phyloP scores from a whole-genome alignment of 37 sponge, comb jelly and placozoan genomes.

The Hormiphora californensis region DNA sequence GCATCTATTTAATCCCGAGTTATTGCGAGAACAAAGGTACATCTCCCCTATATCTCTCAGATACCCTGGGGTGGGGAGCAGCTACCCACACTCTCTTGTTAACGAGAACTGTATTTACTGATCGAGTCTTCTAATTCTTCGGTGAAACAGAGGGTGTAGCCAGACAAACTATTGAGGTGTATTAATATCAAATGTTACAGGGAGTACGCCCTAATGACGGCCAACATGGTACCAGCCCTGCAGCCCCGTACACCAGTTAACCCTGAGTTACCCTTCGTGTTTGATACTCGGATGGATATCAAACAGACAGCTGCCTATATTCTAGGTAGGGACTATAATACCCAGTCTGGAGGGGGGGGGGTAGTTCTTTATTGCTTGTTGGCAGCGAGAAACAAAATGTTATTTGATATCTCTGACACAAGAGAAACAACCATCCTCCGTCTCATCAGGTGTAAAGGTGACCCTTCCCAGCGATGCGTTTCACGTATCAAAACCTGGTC shows the following conservation, averaged over 20 bases:
- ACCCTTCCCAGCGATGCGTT: constrained; percentile 18
- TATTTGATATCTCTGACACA: too few species aligned
- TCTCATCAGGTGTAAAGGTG: constrained; percentile 10
- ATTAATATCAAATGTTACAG: constrained; percentile 14
- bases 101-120: too few species aligned
- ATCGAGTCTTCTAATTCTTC: too few species aligned
- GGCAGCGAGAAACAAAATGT: too few species aligned
- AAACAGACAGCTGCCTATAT: constrained; percentile 48
- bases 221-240: constrained; percentile 18
- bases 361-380: not conserved
- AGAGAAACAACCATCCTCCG: too few species aligned
- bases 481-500: constrained; percentile 1
- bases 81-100: too few species aligned
- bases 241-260: not conserved
- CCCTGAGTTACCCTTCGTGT: constrained; percentile 30
- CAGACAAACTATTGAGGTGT: too few species aligned
- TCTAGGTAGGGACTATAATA: too few species aligned
- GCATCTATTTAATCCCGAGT: constrained; percentile 64
- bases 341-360: too few species aligned
- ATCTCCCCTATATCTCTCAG: too few species aligned
- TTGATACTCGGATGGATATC: not conserved
- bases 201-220: constrained; percentile 52
- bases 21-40: constrained; percentile 63
- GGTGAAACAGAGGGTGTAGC: too few species aligned
- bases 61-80: too few species aligned